Evolutionary conservation across 2,113 vertebrate genomes (phyloP), one percentile per base, ranked within the genome.

Genomic region (Limnothrissa miodon): DNA sequence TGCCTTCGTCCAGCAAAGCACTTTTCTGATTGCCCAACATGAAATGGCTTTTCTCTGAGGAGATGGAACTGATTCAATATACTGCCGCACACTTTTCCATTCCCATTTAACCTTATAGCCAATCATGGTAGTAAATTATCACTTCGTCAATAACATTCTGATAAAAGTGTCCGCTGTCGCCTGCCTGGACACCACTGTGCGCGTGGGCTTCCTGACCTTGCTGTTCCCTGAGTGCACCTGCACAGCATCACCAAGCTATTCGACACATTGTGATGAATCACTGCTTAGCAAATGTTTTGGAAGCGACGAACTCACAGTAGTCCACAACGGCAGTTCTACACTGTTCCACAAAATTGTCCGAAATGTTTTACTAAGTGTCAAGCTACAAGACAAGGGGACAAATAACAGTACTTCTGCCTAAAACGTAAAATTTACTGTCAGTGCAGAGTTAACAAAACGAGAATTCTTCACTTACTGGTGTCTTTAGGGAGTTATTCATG

Each of bases 401-500:
- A 36, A 36, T 33, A 17, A 74, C 1, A 4, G 6, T 36, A 51
- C 39, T n/a, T n/a, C n/a, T 51, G 9, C 25, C 44, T 39, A 42
- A 25, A 11, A 74, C 46, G 33, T 36, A 74, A 9, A 9, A 10
- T 10, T 13, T 33, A 13, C 3, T 15, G 66, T 33, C 66, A 15
- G 11, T 3, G 36, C 13, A 74, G 2, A 74, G 2, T 29, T 10
- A 74, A 11, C 13, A 11, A 36, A 29, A 74, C 5, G 10, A 36
- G 13, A 74, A 74, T 74, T 46, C 39, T 33, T 74, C 21, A 89
- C 94, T 94, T 92, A 95, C 94, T 92, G 82, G 89, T 29, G 89
- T 89, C 78, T 91, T 91, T 79, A 87, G 87, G 23, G 91, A 90
- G 90, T 92, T 91, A 87, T 91, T 94, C 94, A 95, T 95, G 86